Evolutionary conservation across 64 coral and sea anemone genomes (phyloP).

Genomic region (Montipora efflorescens): DNA sequence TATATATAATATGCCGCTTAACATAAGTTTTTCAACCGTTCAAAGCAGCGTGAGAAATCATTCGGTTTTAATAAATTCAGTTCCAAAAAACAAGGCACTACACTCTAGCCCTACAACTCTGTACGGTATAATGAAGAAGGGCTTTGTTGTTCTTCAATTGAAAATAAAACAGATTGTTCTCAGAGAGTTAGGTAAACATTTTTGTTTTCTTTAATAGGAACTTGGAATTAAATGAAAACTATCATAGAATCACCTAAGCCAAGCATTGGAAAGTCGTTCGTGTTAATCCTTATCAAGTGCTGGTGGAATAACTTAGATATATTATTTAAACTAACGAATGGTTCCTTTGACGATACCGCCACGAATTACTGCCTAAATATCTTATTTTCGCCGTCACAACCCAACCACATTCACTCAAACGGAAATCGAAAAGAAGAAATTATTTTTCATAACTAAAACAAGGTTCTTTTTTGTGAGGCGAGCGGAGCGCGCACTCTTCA

Average conservation of each 20-base stretch:
- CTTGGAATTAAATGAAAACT: constrained; percentile 1
- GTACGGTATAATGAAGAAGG: background rate
- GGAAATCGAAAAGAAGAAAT: background rate
- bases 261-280: constrained; percentile 43
- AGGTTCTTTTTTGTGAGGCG: too few species aligned
- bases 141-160: background rate
- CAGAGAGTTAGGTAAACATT: constrained; percentile 23
- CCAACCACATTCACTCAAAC: background rate
- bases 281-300: background rate
- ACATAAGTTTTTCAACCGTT: constrained; percentile 22
- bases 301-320: background rate
- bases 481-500: background rate
- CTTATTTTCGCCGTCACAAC: constrained; percentile 2
- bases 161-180: constrained; percentile 11
- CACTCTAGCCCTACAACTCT: background rate
- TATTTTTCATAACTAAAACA: background rate
- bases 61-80: background rate
- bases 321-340: constrained; percentile 5
- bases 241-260: background rate
- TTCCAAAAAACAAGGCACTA: background rate
- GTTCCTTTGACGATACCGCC: constrained; percentile 40
- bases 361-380: constrained; percentile 11
- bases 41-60: background rate
- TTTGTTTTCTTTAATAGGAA: background rate
- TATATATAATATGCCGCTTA: background rate